A percentile compares a stretch with the other conserved stretches of the same genome.
Evolutionary conservation across 2,113 vertebrate species (phyloP).

Genomic region (Hippocampus comes): DNA sequence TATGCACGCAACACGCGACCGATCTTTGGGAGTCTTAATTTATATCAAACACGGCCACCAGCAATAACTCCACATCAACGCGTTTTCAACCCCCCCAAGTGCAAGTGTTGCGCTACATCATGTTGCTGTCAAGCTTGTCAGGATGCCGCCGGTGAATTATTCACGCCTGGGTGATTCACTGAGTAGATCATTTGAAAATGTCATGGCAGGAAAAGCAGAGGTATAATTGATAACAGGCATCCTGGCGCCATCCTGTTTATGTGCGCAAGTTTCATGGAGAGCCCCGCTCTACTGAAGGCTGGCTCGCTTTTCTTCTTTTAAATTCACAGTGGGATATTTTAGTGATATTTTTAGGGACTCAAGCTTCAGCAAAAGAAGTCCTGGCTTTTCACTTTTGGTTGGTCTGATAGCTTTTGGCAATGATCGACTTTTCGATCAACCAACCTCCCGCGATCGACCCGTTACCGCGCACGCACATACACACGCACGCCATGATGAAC

Average conservation of each 20-base stretch:
- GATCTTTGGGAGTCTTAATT: conserved; percentile 9
- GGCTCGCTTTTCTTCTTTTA: background rate
- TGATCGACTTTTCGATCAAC: too few relatives aligned
- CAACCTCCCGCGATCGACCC: too few relatives aligned
- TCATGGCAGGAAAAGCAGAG: conserved; percentile 9
- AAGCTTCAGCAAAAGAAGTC: too few relatives aligned
- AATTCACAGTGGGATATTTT: background rate
- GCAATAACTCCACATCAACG: background rate
- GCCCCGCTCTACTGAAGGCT: background rate
- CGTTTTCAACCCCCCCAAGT: conserved; percentile 7
- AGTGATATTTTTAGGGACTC: background rate
- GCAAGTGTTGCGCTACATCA: background rate
- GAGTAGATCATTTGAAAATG: conserved; percentile 7
- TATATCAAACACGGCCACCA: background rate
- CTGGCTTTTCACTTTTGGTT: too few relatives aligned
- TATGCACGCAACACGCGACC: background rate
- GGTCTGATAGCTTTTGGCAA: too few relatives aligned
- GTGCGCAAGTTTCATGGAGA: conserved; percentile 6
- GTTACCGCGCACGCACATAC: too few relatives aligned
- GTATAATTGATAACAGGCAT: conserved; percentile 10
- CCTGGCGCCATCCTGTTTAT: background rate
- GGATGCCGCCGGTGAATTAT: conserved; percentile 14
- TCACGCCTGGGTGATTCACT: conserved; percentile 4
- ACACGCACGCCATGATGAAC: too few relatives aligned
- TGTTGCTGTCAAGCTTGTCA: conserved; percentile 8